Base-by-base conservation (phyloP, 2,797 vertebrate species). In the Oceanodroma leucorhoa region DNA sequence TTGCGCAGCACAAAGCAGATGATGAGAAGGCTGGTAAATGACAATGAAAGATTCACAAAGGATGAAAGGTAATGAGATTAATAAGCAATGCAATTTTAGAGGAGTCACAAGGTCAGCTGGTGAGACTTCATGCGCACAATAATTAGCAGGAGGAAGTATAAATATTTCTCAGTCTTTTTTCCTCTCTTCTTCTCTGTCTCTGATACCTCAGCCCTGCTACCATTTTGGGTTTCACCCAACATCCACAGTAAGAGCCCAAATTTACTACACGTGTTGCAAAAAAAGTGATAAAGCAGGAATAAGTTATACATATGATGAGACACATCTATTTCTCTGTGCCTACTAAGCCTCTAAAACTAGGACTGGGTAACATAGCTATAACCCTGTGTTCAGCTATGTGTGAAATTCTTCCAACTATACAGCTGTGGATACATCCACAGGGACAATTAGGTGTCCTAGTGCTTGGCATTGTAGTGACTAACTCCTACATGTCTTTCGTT, bases 41-140 rank as follows among this genome's bases (percentile, higher is more conserved):
- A 70, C 76, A 93, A 48, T 64, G 71, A 89, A 94, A 93, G 58
- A 78, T 90, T 93, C 60, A 72, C 70, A 78, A 50, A 92, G 34
- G 51, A 94, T 77, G 40, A 97, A 94, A 94, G 67, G 43, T 77
- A 88, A 88, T 60, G 32, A 88, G 72, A 94, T 96, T 91, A 95
- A 93, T 94, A 95, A 89, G 83, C 45, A 89, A 55, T 84, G 61
- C 24, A 71, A 71, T 93, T 92, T 96, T 82, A 75, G 51, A 89
- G n/a, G 72, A 94, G 79, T 80, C 50, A 54, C 21, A 66, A 91
- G 66, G 75, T 81, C 89, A 94, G 27, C 26, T 71, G n/a, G 19
- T 66, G 27, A 85, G 43, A 84, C 41, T 86, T 89, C 61, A 90
- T 70, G 17, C 0, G 6, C 66, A 75, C 43, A 78, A 51, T 79